phyloP scores from a whole-genome alignment of 2,797 vertebrate genomes.

The Gallinago solitaria region DNA sequence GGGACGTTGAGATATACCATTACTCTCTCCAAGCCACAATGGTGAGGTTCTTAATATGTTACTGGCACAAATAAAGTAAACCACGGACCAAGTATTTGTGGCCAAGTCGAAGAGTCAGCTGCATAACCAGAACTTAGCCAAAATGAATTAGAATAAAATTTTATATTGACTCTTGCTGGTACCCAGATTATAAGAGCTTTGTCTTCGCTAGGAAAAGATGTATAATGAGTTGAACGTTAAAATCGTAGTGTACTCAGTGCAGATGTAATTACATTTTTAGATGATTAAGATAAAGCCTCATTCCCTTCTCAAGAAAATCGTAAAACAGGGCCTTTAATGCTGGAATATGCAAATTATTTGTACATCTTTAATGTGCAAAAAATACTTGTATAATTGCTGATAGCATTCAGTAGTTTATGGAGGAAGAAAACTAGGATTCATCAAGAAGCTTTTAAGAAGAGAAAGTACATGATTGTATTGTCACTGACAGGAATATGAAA shows the following conservation, averaged over 20 bases:
- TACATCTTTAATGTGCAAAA: background rate
- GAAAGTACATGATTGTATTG: conserved; percentile 44
- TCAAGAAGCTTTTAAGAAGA: conserved; percentile 50
- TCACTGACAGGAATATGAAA: conserved; percentile 10
- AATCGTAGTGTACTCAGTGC: background rate
- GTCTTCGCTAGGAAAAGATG: background rate
- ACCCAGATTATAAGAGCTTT: background rate
- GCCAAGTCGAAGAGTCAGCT: background rate
- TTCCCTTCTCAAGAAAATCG: background rate
- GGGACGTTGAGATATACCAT: background rate
- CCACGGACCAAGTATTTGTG: background rate
- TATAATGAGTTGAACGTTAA: background rate
- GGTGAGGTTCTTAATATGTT: background rate
- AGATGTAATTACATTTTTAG: background rate
- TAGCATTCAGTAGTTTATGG: conserved; percentile 31
- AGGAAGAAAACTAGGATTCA: conserved; percentile 39
- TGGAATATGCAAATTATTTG: background rate
- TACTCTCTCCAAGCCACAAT: background rate
- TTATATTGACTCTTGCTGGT: background rate
- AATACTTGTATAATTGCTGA: conserved; percentile 27
- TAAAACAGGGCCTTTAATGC: background rate
- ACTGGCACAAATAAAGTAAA: background rate
- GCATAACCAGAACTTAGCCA: background rate
- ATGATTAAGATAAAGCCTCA: background rate
- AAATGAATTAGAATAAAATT: background rate